Percentiles rank a stretch among this genome's conserved stretches.
Evolutionary conservation across 2,888 invertebrate species (phyloP).

Genomic region (Brachyopa scutellaris): DNA sequence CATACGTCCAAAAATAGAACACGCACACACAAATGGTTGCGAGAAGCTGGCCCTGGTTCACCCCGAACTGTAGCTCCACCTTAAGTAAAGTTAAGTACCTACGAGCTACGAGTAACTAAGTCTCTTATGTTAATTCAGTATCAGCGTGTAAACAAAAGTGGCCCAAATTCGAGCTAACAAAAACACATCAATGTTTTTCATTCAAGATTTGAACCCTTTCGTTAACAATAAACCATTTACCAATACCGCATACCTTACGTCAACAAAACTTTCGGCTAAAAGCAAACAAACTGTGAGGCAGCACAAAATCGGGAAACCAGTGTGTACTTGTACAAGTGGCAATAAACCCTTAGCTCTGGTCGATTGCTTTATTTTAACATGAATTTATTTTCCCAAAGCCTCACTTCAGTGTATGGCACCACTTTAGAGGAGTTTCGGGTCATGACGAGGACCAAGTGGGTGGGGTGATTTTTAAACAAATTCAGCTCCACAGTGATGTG

Average conservation of each 20-base stretch:
- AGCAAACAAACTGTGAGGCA: not conserved
- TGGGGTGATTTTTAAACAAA: not conserved
- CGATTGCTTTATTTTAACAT: not conserved
- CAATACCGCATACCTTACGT: not conserved
- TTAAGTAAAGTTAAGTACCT: too few species aligned
- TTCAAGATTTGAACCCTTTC: not conserved
- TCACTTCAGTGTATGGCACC: not conserved
- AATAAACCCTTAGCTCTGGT: not conserved
- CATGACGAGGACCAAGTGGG: not conserved
- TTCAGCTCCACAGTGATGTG: not conserved
- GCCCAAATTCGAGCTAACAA: not conserved
- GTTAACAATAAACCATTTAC: not conserved
- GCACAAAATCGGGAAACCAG: not conserved
- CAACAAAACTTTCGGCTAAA: conserved; percentile 1
- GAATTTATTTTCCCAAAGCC: not conserved
- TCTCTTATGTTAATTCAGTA: too few species aligned
- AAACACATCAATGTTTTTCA: not conserved
- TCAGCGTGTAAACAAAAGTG: too few species aligned
- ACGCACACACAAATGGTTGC: too few species aligned
- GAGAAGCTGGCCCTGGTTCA: too few species aligned
- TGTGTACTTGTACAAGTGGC: not conserved
- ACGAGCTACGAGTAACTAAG: too few species aligned
- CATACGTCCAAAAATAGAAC: too few species aligned
- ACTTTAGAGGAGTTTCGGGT: not conserved
- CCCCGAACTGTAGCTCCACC: too few species aligned